Evolutionary conservation across 2,113 vertebrate genomes (phyloP).

Genomic region (Carassius auratus): DNA sequence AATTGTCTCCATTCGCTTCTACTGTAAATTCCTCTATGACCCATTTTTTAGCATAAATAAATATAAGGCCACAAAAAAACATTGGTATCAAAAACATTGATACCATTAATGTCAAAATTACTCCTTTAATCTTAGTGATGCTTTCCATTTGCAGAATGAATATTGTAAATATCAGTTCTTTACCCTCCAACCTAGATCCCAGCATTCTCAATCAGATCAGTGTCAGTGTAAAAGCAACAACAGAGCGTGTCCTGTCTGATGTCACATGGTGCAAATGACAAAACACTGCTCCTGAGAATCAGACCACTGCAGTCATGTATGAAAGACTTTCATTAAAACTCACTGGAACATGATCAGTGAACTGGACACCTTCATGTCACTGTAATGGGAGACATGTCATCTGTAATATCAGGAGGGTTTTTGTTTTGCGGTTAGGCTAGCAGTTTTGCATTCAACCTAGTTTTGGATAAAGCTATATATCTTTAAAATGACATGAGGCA

Average conservation of each 20-base stretch:
- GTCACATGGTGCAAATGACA: not conserved
- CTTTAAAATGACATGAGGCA: not conserved
- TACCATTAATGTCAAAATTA: too few species aligned
- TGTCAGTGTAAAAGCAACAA: not conserved
- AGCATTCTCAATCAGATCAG: not conserved
- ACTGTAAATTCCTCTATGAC: too few species aligned
- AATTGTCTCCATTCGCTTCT: too few species aligned
- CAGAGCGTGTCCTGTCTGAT: not conserved
- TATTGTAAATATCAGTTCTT: not conserved
- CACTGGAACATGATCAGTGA: not conserved
- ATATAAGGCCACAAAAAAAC: too few species aligned
- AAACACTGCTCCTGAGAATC: not conserved
- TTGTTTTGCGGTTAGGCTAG: not conserved
- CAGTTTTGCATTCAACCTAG: not conserved
- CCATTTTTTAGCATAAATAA: too few species aligned
- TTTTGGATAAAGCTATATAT: not conserved
- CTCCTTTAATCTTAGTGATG: not conserved
- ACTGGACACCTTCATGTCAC: not conserved
- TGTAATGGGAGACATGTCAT: too few species aligned
- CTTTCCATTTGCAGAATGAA: not conserved
- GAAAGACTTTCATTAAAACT: not conserved
- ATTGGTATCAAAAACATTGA: too few species aligned
- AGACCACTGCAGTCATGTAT: not conserved
- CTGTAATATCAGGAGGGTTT: not conserved
- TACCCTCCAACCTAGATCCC: not conserved